Evolutionary conservation across 2,888 invertebrate genomes (phyloP).

Genomic region (Scelioninae gen. 2): DNA sequence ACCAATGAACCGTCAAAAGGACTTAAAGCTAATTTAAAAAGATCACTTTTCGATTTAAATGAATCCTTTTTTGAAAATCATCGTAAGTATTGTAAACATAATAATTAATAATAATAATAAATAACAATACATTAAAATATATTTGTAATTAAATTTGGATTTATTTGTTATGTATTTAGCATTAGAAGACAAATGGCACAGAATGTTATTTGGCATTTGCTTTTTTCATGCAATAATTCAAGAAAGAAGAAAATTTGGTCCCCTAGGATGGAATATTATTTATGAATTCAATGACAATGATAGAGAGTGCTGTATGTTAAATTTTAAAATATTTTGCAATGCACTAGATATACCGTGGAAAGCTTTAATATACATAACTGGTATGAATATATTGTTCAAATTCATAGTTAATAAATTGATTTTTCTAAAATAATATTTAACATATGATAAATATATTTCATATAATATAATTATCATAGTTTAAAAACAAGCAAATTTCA

Average conservation of each 20-base stretch:
- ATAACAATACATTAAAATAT: no score
- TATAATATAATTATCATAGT: no score
- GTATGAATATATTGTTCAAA: not conserved
- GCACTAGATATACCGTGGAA: constrained; percentile 88
- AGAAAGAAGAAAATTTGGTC: constrained; percentile 94
- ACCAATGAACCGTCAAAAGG: constrained; percentile 97
- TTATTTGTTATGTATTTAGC: constrained; percentile 73
- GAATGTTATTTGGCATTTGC: constrained; percentile 87
- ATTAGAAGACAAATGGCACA: constrained; percentile 82
- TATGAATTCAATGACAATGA: constrained; percentile 97
- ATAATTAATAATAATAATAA: no score
- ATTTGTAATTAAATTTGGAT: no score
- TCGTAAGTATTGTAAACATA: constrained; percentile 78
- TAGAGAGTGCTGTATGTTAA: constrained; percentile 90
- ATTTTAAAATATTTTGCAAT: constrained; percentile 89
- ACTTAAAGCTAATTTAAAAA: constrained; percentile 89
- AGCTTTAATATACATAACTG: constrained; percentile 91
- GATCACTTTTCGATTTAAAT: constrained; percentile 87
- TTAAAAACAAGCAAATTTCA: no score
- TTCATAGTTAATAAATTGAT: not conserved
- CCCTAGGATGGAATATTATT: constrained; percentile 93
- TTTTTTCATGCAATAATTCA: constrained; percentile 96
- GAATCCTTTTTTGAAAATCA: constrained; percentile 89
- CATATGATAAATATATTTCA: no score
- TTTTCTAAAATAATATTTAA: no score